phyloP scores from a whole-genome alignment of 2,113 vertebrate species.

The Pristiophorus japonicus region DNA sequence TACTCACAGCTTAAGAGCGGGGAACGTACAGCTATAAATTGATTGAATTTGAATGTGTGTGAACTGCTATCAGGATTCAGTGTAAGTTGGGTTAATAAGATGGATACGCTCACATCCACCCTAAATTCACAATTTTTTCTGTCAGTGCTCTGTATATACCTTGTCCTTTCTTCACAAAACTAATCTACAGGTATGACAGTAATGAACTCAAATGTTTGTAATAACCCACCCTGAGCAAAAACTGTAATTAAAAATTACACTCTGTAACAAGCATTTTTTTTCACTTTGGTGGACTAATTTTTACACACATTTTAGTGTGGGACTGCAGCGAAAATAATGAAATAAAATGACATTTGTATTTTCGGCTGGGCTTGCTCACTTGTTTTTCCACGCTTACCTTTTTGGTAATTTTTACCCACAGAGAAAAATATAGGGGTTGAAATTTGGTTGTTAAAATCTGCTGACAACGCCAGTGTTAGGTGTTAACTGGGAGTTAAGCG shows the following conservation, averaged over 20 bases:
- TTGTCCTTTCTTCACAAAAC: background rate
- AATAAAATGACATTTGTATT: too few species aligned
- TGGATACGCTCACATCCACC: background rate
- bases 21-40: background rate
- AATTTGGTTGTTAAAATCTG: too few species aligned
- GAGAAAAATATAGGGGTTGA: background rate
- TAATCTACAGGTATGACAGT: background rate
- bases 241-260: too few species aligned
- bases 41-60: background rate
- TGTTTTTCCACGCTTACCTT: too few species aligned
- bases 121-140: background rate
- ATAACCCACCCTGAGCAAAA: background rate
- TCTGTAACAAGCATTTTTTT: too few species aligned
- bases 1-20: background rate
- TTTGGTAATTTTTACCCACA: background rate
- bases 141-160: background rate
- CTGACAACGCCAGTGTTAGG: too few species aligned
- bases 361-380: too few species aligned
- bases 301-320: too few species aligned
- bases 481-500: too few species aligned
- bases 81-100: background rate
- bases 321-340: too few species aligned
- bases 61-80: background rate
- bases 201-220: background rate
- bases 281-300: too few species aligned